Evolutionary conservation across 2,888 invertebrate species (phyloP), one percentile per base, ranked within the genome.

Genomic region (Dicycla oo): DNA sequence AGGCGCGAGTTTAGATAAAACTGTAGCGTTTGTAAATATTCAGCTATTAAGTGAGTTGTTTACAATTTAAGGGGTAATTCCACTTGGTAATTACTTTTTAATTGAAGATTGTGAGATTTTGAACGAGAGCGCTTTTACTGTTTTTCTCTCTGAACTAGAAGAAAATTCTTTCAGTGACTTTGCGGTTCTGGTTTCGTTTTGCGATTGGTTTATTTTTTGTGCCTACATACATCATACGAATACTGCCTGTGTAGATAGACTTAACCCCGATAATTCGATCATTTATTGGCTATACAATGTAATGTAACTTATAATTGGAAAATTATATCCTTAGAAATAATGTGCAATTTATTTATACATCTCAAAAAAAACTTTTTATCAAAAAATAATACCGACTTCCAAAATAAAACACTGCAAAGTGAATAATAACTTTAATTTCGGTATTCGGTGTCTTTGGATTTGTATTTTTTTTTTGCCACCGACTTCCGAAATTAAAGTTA

Each of bases 71-170:
- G 45, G 45, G 69, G 70, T 65, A 73, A 81, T 74, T 78, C 56
- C 15, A 69, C 53, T 76, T 67, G 23, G 74, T 83, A 65, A 81
- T 81, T 81, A 73, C 80, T 80, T 80, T 85, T 82, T 64, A 71
- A 82, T 80, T 72, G 66, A 38, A 73, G 23, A 76, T 80, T 74
- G 64, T 57, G 54, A 66, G 67, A 62, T 71, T 73, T 73, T 73
- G 61, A 67, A 61, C 61, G 69, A 58, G 49, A 60, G 38, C 13
- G 62, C 43, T 67, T 56, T 65, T 66, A 69, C 43, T 34, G 51
- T 79, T 51, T 51, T 45, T 63, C 51, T 20, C n/a, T 40, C 40
- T 23, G 61, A 13, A 45, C 13, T 53, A 34, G 53, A 34, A 40
- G 61, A 47, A 53, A 30, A 23, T 26, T 70, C 11, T 53, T n/a